Evolutionary conservation across 2,797 vertebrate species (phyloP), one percentile per base, ranked within the genome.

Genomic region (Spatula clypeata): DNA sequence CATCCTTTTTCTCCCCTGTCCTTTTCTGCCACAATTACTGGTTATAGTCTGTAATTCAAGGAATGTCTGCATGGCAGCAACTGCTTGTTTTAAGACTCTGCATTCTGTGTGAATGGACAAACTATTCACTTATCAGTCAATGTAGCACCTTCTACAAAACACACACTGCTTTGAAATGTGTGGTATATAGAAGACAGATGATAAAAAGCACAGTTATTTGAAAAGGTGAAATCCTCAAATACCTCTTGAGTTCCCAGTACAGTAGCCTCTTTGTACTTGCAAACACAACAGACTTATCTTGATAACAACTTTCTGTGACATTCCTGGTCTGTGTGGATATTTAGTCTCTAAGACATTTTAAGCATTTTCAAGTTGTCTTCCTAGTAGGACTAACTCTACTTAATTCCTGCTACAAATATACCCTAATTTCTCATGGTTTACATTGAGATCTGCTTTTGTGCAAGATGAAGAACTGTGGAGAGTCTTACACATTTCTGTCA

Each of bases 191-290:
- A 65, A 88, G 34, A 38, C 13, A 79, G 69, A 4, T 87, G 80
- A 91, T 93, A 89, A 90, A 93, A 87, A 57, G 0, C 23, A 24
- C 57, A 72, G 24, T 57, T 77, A 58, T 86, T 91, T 66, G 13
- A 64, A 94, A 91, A 92, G 53, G 85, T 93, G 49, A 34, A 86
- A 58, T 79, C 70, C n/a, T 83, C 60, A 90, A 86, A 93, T 90
- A 32, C 49, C 79, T 76, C 51, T 88, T 70, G 80, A 89, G 74
- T 90, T 82, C 54, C 77, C 54, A 62, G 65, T 51, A 94, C 34
- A 75, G 88, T 87, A 89, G 34, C 42, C 21, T 90, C 70, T 91
- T 86, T 90, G 89, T 89, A 36, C 61, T 86, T 1, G 0, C 36
- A 82, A 92, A 73, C 72, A 90, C 38, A 88, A 71, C 47, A 84